Evolutionary conservation across 2,113 vertebrate genomes (phyloP).

Genomic region (Lamprologus ornatipinnis): DNA sequence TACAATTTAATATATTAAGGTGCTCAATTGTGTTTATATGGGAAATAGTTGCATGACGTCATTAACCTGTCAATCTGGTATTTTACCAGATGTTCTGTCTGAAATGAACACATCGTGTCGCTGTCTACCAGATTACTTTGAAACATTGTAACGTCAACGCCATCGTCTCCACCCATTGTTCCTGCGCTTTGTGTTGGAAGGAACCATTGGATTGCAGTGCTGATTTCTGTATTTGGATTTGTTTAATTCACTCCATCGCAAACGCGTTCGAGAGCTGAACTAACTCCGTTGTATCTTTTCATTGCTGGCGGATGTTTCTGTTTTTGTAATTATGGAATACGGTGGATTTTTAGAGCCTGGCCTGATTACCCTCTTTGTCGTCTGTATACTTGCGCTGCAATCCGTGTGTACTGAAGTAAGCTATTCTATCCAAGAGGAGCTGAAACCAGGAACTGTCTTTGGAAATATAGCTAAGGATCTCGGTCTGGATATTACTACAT

Average conservation of each 20-base stretch:
- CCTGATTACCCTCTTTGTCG: not conserved
- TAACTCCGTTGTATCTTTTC: accelerated
- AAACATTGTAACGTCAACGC: not conserved
- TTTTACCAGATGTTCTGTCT: not conserved
- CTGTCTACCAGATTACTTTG: not conserved
- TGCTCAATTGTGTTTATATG: not conserved
- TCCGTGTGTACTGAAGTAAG: conserved; percentile 8
- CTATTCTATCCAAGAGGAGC: conserved; percentile 65
- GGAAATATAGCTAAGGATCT: conserved; percentile 72
- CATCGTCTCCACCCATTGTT: not conserved
- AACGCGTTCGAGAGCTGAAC: not conserved
- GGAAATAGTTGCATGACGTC: not conserved
- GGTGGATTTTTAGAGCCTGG: not conserved
- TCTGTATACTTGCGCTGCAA: not conserved
- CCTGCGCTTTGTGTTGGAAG: not conserved
- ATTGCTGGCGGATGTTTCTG: not conserved
- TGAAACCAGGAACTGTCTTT: conserved; percentile 62
- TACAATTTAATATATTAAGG: not conserved
- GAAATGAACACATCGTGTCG: not conserved
- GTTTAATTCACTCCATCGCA: not conserved
- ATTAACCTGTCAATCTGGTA: not conserved
- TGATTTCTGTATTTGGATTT: not conserved
- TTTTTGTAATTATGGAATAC: not conserved
- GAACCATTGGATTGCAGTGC: not conserved
- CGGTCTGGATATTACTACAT: conserved; percentile 46